Percentiles rank a stretch among this genome's conserved stretches.
These are phyloP conservation scores for Drosophila littoralis DNA, from an alignment of 1,140 invertebrate genomes.

Conservation along the genomic window DNA sequence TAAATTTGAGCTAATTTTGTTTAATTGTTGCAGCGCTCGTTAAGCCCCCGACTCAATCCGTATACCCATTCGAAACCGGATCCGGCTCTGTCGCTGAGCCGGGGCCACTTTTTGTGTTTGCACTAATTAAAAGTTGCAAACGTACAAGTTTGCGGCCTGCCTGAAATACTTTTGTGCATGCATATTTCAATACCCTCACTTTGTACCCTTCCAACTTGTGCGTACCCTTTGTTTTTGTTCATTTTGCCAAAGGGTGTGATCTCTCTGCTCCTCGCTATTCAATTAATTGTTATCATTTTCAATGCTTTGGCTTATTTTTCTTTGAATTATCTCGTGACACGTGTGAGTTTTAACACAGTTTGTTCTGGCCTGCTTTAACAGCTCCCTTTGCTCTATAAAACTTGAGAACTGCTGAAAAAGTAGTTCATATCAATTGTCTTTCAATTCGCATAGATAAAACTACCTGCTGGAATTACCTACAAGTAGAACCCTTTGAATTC, in stretches of 20 bases:
- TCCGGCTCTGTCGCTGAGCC: constrained; percentile 32
- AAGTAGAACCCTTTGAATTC: background rate
- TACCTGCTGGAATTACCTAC: background rate
- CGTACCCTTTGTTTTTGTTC: constrained; percentile 22
- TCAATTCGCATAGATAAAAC: background rate
- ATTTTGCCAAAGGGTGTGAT: constrained; percentile 65
- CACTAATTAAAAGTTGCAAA: constrained; percentile 66
- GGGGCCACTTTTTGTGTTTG: constrained; percentile 68
- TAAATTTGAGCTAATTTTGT: constrained; percentile 83
- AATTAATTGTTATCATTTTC: constrained; percentile 70
- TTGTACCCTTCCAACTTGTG: background rate
- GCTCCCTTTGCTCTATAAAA: constrained; percentile 9
- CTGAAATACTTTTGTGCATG: too few species aligned
- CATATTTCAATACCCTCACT: background rate
- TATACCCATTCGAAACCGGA: constrained; percentile 5
- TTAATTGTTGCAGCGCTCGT: constrained; percentile 75
- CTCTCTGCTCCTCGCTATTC: constrained; percentile 38
- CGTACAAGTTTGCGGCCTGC: background rate
- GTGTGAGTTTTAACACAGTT: constrained; percentile 60
- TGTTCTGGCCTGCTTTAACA: constrained; percentile 33
- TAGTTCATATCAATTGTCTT: background rate
- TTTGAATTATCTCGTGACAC: constrained; percentile 12
- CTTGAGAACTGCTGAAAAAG: background rate
- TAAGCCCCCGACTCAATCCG: constrained; percentile 46
- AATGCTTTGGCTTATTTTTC: constrained; percentile 43